phyloP scores from a whole-genome alignment of 2,797 vertebrate genomes.

The Hozukius guyotensis region DNA sequence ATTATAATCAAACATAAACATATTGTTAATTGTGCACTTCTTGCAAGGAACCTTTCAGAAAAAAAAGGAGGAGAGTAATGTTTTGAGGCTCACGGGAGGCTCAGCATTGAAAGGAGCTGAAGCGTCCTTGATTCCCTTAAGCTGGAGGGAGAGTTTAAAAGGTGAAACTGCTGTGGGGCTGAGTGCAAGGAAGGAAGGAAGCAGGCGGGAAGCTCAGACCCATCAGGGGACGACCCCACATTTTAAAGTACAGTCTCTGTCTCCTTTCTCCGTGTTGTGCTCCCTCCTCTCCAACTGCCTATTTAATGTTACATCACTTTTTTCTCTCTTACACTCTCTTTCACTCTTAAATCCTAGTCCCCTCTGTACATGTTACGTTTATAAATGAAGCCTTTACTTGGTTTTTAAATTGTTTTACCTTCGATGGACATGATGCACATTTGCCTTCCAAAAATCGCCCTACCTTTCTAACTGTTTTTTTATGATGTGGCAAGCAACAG shows the following conservation, averaged over 20 bases:
- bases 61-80: conserved; percentile 1
- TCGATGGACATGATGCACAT: not conserved
- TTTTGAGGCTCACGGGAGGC: conserved; percentile 14
- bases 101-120: conserved; percentile 42
- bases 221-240: conserved; percentile 38
- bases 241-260: conserved; percentile 37
- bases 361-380: not conserved
- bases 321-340: not conserved
- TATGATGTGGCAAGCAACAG: not conserved
- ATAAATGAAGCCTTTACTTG: not conserved
- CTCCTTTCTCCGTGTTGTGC: conserved; percentile 1
- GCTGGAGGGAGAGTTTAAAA: conserved; percentile 47
- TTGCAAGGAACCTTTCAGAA: conserved; percentile 38
- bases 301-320: conserved; percentile 46
- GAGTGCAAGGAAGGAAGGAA: conserved; percentile 23
- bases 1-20: not conserved
- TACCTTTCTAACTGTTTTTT: not conserved
- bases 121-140: conserved; percentile 57
- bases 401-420: not conserved
- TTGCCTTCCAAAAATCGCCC: not conserved
- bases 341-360: not conserved
- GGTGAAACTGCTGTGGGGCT: conserved; percentile 44
- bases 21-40: not conserved
- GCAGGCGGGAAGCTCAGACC: conserved; percentile 7
- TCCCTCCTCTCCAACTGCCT: conserved; percentile 14